phyloP scores from a whole-genome alignment of 1,140 invertebrate species.

The Caenorhabditis elegans region WBcel235 BX284605.5:10148001-10148500 shows the following conservation, averaged over 20 bases:
- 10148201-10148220: neutral
- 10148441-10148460: too few species aligned
- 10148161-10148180: slow-evolving; percentile 38
- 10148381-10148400: too few species aligned
- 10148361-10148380: too few species aligned
- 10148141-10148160: slow-evolving; percentile 41
- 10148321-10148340: neutral
- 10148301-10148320: neutral
- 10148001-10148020: slow-evolving; percentile 39
- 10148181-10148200: slow-evolving; percentile 33
- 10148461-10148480: too few species aligned
- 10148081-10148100: neutral
- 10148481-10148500: too few species aligned
- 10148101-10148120: slow-evolving; percentile 39
- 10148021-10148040: slow-evolving; percentile 41
- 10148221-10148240: neutral
- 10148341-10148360: neutral
- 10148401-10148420: too few species aligned
- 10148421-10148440: too few species aligned
- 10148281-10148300: neutral
- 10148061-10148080: too few species aligned
- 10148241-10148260: neutral
- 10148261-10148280: neutral
- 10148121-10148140: slow-evolving; percentile 45
- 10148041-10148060: too few species aligned